phyloP scores from a whole-genome alignment of 30 jellyfish, hydroid and myxozoan genomes.

The Phacellophora camtschatica region DNA sequence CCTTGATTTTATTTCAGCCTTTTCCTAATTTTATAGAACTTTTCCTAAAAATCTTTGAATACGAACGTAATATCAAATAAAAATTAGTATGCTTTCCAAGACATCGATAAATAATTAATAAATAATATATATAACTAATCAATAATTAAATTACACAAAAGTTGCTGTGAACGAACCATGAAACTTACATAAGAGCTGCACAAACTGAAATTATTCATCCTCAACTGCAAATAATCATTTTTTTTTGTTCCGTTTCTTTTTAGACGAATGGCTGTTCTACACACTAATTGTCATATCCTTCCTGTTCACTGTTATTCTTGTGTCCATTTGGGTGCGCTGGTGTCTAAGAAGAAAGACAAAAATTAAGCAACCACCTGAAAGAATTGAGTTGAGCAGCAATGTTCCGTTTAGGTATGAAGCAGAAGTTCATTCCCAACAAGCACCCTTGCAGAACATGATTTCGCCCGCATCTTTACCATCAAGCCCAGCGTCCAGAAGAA shows the following conservation, averaged over 20 bases:
- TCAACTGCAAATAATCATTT: too few species aligned
- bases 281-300: constrained; percentile 38
- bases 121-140: too few species aligned
- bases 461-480: constrained; percentile 46
- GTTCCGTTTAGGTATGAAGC: constrained; percentile 52
- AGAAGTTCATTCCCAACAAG: constrained; percentile 69
- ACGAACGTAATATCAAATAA: too few species aligned
- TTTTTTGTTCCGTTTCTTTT: neutral
- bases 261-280: constrained; percentile 56
- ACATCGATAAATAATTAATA: too few species aligned
- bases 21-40: too few species aligned
- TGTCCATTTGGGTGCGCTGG: constrained; percentile 60
- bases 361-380: neutral
- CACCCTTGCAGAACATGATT: constrained; percentile 21
- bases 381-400: constrained; percentile 38
- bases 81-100: too few species aligned
- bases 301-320: constrained; percentile 32
- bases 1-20: too few species aligned
- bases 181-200: too few species aligned
- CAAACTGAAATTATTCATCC: too few species aligned
- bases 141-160: too few species aligned
- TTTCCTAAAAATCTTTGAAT: too few species aligned
- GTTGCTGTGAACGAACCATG: too few species aligned
- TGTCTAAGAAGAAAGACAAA: constrained; percentile 24
- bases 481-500: constrained; percentile 42